phyloP scores from a whole-genome alignment of 1,140 invertebrate species.

The Pogonus chalceus region DNA sequence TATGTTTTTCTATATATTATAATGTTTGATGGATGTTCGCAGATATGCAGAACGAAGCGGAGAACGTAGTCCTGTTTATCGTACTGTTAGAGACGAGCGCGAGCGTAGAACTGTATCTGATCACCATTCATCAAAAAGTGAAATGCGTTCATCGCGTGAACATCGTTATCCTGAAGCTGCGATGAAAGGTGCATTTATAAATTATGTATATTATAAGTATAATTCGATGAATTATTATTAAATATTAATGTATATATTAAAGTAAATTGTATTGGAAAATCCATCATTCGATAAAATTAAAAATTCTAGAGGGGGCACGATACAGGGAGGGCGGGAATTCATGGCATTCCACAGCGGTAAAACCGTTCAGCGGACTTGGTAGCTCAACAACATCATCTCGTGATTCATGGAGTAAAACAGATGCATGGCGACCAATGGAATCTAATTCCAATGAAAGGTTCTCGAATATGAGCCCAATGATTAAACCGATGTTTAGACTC shows the following conservation, averaged over 20 bases:
- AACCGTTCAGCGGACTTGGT: neutral
- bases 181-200: neutral
- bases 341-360: neutral
- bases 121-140: neutral
- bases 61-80: neutral
- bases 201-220: neutral
- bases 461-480: too few relatives aligned
- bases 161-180: neutral
- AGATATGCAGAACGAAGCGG: neutral
- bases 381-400: neutral
- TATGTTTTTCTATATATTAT: neutral
- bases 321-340: neutral
- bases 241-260: neutral
- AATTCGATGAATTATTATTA: neutral
- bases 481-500: too few relatives aligned
- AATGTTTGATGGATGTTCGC: neutral
- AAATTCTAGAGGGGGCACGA: neutral
- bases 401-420: neutral
- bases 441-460: neutral
- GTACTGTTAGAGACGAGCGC: neutral
- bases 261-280: too few relatives aligned
- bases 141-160: neutral
- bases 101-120: neutral
- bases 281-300: neutral
- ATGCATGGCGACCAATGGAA: neutral